Evolutionary conservation across 2,113 vertebrate genomes (phyloP).

Genomic region (Picathartes gymnocephalus): DNA sequence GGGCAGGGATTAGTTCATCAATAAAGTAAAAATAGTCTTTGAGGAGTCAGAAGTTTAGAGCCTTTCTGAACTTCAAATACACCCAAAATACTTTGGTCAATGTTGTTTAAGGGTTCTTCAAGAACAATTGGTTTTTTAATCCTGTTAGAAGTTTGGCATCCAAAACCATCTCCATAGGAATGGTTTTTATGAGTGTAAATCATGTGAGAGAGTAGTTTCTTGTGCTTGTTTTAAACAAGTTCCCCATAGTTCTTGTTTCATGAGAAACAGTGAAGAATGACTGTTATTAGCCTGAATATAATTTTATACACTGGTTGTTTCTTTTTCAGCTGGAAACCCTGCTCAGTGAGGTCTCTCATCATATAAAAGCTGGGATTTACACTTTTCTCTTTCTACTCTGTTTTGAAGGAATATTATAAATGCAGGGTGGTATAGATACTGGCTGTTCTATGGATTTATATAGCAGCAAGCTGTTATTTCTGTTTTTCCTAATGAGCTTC

Average conservation of each 20-base stretch:
- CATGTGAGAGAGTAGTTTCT: not conserved
- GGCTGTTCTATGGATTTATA: not conserved
- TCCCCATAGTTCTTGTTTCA: not conserved
- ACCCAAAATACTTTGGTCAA: not conserved
- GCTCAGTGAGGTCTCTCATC: not conserved
- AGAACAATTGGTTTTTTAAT: not conserved
- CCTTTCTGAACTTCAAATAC: not conserved
- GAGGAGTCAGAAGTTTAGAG: not conserved
- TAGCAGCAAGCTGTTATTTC: conserved; percentile 1
- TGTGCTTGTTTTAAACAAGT: not conserved
- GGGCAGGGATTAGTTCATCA: not conserved
- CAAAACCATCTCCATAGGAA: not conserved
- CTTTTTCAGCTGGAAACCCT: not conserved
- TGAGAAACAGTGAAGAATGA: not conserved
- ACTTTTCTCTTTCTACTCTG: not conserved
- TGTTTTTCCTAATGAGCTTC: conserved; percentile 8
- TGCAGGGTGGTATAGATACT: not conserved
- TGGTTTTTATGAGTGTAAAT: not conserved
- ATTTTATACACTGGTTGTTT: not conserved
- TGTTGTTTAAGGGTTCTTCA: not conserved
- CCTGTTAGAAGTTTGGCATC: not conserved
- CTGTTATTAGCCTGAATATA: not conserved
- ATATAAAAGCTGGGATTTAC: not conserved
- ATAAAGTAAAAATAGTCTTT: not conserved
- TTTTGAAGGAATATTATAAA: not conserved